Conservation (phyloP, 2,888 invertebrate species). For the Orthosia gracilis region DNA sequence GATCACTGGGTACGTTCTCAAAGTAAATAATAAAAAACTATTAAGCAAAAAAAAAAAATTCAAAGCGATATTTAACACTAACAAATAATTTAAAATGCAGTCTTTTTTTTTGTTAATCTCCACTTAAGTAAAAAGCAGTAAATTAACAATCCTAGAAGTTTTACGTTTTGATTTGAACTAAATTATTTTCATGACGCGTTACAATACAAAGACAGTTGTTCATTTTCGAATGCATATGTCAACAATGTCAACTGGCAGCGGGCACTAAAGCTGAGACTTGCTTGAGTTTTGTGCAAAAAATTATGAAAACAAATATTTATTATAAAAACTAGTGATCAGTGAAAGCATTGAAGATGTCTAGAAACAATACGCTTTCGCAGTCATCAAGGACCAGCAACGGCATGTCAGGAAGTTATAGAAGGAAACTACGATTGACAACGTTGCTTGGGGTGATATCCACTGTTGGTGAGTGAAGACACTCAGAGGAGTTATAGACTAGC, state of each 20-base stretch:
- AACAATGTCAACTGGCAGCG: background rate
- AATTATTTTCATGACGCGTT: background rate
- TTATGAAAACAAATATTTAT: conserved; percentile 14
- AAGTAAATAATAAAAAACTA: background rate
- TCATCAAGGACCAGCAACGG: conserved; percentile 58
- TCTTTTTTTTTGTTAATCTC: too few relatives aligned
- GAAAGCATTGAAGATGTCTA: conserved; percentile 57
- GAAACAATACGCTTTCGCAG: conserved; percentile 62
- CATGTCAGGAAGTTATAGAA: conserved; percentile 74
- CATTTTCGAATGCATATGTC: conserved; percentile 13
- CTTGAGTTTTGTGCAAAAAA: background rate
- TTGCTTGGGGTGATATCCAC: conserved; percentile 77
- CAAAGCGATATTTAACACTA: background rate
- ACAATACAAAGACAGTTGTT: background rate
- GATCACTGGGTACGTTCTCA: conserved; percentile 10
- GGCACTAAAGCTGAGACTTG: background rate
- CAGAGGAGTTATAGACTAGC: background rate
- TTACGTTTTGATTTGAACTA: background rate
- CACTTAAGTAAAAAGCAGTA: too few relatives aligned
- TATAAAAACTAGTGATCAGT: background rate
- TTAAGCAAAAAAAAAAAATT: background rate
- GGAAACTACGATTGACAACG: conserved; percentile 78
- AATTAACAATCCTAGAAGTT: too few relatives aligned
- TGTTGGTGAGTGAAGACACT: conserved; percentile 69
- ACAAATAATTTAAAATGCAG: rapidly evolving